These are phyloP conservation scores for Ctenomys sociabilis DNA, from an alignment of 2,113 vertebrate genomes.

Conservation along the genomic window DNA sequence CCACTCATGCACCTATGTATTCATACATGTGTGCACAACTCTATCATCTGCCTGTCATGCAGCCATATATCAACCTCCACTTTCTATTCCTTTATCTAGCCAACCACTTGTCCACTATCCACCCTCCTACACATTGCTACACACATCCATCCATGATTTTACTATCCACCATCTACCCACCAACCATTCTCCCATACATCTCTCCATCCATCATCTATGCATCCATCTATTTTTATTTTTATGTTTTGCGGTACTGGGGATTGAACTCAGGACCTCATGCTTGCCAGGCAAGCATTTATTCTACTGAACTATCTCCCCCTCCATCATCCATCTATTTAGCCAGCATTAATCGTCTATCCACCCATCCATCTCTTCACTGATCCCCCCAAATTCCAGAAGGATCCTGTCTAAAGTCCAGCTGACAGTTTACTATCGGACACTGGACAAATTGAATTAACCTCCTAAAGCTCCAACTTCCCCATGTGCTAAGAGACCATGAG, in stretches of 20 bases:
- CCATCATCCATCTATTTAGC: background rate
- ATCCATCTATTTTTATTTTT: background rate
- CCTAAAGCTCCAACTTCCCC: background rate
- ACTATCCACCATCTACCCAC: background rate
- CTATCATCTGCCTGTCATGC: background rate
- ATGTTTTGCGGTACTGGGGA: too few species aligned
- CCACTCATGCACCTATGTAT: accelerated
- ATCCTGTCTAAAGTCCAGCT: background rate
- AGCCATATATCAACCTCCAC: background rate
- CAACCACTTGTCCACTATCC: background rate
- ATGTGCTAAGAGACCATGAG: too few species aligned
- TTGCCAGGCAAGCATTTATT: too few species aligned
- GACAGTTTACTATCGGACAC: background rate
- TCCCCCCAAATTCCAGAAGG: background rate
- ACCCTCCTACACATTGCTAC: accelerated
- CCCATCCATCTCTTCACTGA: background rate
- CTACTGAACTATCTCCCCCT: too few species aligned
- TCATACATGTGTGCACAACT: accelerated
- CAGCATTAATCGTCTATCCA: background rate
- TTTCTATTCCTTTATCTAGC: background rate
- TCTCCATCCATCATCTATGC: too few species aligned
- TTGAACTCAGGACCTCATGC: too few species aligned
- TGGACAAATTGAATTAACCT: background rate
- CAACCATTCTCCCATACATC: background rate
- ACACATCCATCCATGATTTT: background rate